These are phyloP conservation scores for Streptopelia turtur DNA, from an alignment of 2,797 vertebrate genomes.

Conservation along the genomic window DNA sequence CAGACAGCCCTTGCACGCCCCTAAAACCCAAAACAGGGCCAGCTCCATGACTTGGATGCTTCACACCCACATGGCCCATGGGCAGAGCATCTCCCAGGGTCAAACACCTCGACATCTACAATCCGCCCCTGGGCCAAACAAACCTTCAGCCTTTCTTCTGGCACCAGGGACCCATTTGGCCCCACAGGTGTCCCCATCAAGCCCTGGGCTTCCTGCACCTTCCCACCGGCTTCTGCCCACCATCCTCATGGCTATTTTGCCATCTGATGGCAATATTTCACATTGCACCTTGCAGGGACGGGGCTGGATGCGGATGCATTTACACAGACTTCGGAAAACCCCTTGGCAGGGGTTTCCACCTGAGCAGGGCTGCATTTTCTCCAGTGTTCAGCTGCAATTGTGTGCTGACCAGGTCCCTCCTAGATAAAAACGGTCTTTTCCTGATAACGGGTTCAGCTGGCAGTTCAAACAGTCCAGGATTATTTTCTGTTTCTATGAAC, in stretches of 20 bases:
- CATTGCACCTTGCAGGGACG: neutral
- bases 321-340: neutral
- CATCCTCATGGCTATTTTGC: neutral
- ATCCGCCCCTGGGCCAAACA: neutral
- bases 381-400: neutral
- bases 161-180: neutral
- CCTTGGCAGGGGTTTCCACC: fast-evolving
- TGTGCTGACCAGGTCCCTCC: neutral
- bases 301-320: fast-evolving
- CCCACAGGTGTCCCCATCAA: neutral
- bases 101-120: neutral
- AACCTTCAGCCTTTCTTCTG: neutral
- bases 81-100: neutral
- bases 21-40: neutral
- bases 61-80: fast-evolving
- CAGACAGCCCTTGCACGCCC: fast-evolving
- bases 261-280: neutral
- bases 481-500: neutral
- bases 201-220: neutral
- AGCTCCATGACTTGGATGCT: neutral
- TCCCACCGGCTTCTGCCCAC: neutral
- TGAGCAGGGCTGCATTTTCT: fast-evolving
- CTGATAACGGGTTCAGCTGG: fast-evolving
- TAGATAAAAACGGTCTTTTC: neutral
- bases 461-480: fast-evolving